Evolutionary conservation across 2,113 vertebrate genomes (phyloP).

Genomic region (Ceuthmochares aereus): DNA sequence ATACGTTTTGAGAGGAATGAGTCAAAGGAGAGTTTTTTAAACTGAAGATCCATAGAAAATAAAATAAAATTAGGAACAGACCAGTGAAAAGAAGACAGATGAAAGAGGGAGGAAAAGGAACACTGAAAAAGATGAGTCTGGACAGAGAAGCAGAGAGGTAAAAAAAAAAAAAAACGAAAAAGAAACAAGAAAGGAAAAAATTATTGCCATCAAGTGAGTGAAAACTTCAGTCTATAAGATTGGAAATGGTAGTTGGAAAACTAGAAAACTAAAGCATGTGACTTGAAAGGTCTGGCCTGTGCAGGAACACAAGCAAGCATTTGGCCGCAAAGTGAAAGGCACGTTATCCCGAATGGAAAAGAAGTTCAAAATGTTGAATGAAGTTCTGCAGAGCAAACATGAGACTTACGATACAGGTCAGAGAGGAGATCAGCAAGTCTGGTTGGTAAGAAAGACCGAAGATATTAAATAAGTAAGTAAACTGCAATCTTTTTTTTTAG

Average conservation of each 20-base stretch:
- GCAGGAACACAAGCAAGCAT: not conserved
- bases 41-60: slow-evolving; percentile 15
- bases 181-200: not conserved
- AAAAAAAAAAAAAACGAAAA: not conserved
- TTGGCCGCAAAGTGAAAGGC: not conserved
- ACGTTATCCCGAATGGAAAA: not conserved
- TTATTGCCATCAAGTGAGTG: not conserved
- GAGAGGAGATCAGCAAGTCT: not conserved
- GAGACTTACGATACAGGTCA: not conserved
- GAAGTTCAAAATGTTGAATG: not conserved
- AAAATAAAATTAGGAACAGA: slow-evolving; percentile 51
- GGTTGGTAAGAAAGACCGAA: not conserved
- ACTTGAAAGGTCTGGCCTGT: not conserved
- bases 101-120: slow-evolving; percentile 18
- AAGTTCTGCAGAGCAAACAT: not conserved
- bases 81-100: slow-evolving; percentile 22
- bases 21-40: slow-evolving; percentile 25
- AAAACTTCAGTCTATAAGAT: not conserved
- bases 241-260: slow-evolving; percentile 8
- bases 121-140: not conserved
- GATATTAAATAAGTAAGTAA: not conserved
- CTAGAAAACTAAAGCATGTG: not conserved
- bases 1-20: slow-evolving; percentile 47
- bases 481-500: not conserved
- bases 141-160: not conserved